Conservation (phyloP, 2,797 vertebrate genomes). For the Gambusia yucatana region DNA sequence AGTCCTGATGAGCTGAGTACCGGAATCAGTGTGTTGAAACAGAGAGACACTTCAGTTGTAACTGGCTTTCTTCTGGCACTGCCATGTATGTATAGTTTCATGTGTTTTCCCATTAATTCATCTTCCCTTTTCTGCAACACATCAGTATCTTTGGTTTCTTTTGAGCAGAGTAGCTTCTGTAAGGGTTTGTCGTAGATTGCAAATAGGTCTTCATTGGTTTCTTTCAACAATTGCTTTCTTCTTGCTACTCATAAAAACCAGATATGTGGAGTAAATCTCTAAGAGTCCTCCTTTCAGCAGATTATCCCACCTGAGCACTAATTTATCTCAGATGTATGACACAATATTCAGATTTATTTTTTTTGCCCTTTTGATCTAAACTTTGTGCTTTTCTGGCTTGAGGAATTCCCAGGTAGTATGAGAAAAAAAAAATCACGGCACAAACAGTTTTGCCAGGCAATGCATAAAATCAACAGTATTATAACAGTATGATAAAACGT, state of each 20-base stretch:
- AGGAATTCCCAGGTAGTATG: neutral
- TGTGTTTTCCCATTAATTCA: neutral
- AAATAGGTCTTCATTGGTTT: neutral
- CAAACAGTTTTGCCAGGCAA: neutral
- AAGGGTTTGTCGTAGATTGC: neutral
- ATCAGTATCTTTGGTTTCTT: neutral
- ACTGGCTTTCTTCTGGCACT: neutral
- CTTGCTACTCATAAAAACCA: neutral
- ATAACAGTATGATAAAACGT: constrained; percentile 7
- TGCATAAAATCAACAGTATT: neutral
- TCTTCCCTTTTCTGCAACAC: neutral
- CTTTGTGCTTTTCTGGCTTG: neutral
- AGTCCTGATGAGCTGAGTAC: too few species aligned
- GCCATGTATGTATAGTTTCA: neutral
- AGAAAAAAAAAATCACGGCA: neutral
- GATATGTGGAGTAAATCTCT: neutral
- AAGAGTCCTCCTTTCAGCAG: neutral
- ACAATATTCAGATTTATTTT: neutral
- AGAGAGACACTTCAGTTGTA: neutral
- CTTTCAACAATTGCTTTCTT: neutral
- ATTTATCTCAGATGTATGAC: neutral
- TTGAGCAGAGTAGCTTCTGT: neutral
- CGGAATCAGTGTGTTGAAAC: neutral
- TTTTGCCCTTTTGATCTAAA: neutral
- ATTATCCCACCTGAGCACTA: neutral